Evolutionary conservation across 2,113 vertebrate species (phyloP).

Genomic region (Lophochroa leadbeateri): DNA sequence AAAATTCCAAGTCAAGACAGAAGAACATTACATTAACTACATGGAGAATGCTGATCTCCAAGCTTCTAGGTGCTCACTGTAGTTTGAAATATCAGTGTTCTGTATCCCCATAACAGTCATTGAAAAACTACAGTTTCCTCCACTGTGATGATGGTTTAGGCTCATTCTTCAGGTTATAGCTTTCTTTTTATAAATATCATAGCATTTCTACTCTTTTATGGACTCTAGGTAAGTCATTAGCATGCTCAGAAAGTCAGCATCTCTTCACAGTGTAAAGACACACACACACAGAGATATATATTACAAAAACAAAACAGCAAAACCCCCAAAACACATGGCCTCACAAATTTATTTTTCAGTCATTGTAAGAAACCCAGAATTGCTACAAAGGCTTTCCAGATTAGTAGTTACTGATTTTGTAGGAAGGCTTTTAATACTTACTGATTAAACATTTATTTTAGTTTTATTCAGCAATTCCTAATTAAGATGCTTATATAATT

Average conservation of each 20-base stretch:
- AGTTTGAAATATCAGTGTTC: background rate
- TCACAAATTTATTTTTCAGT: background rate
- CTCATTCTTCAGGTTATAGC: background rate
- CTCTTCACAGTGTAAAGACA: background rate
- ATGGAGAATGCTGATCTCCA: background rate
- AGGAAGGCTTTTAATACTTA: background rate
- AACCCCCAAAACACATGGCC: background rate
- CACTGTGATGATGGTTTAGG: background rate
- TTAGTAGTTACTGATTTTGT: background rate
- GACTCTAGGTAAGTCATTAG: fast-evolving
- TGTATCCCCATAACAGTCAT: background rate
- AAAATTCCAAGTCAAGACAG: background rate
- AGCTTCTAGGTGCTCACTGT: background rate
- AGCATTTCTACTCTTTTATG: background rate
- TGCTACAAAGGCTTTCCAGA: background rate
- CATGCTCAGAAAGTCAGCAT: background rate
- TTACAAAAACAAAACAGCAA: background rate
- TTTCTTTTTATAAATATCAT: background rate
- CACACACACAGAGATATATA: background rate
- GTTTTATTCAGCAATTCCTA: background rate
- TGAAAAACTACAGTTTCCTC: background rate
- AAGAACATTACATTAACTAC: background rate
- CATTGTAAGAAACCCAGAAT: background rate
- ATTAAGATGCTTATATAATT: background rate
- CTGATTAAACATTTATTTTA: background rate